These are phyloP conservation scores for Lepisosteus osseus DNA, from an alignment of 2,113 vertebrate species.

Conservation along the genomic window DNA sequence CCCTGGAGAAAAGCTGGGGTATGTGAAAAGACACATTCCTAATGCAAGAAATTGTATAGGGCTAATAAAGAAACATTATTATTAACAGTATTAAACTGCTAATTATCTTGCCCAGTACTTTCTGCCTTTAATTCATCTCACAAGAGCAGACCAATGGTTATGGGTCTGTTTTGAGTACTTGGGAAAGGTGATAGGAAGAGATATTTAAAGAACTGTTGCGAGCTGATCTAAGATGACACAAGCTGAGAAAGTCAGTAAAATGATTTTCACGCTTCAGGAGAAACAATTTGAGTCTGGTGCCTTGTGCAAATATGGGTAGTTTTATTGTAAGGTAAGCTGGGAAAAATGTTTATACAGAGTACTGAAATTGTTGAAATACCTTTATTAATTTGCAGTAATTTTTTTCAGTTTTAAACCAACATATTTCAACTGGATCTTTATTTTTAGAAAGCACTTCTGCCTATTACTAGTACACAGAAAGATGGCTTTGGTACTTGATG, in stretches of 20 bases:
- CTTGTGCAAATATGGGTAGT: not conserved
- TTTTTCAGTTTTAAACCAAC: not conserved
- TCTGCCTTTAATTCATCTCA: not conserved
- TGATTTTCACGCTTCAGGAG: not conserved
- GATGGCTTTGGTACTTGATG: not conserved
- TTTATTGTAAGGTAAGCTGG: not conserved
- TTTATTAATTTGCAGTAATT: not conserved
- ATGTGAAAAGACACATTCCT: too few species aligned
- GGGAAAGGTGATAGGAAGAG: not conserved
- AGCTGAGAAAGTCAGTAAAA: conserved; percentile 2
- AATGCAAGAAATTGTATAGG: too few species aligned
- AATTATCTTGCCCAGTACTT: not conserved
- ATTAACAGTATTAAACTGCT: not conserved
- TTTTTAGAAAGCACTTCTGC: not conserved
- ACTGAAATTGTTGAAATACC: not conserved
- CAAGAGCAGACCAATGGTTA: too few species aligned
- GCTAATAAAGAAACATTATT: too few species aligned
- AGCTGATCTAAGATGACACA: not conserved
- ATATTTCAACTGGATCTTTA: not conserved
- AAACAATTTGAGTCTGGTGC: not conserved
- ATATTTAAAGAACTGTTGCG: not conserved
- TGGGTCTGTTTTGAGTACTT: not conserved
- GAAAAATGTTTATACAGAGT: not conserved
- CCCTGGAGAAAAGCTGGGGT: too few species aligned
- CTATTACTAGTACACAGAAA: not conserved